These are phyloP conservation scores for Geotrypetes seraphini DNA, from an alignment of 2,797 vertebrate genomes.

Conservation along the genomic window DNA sequence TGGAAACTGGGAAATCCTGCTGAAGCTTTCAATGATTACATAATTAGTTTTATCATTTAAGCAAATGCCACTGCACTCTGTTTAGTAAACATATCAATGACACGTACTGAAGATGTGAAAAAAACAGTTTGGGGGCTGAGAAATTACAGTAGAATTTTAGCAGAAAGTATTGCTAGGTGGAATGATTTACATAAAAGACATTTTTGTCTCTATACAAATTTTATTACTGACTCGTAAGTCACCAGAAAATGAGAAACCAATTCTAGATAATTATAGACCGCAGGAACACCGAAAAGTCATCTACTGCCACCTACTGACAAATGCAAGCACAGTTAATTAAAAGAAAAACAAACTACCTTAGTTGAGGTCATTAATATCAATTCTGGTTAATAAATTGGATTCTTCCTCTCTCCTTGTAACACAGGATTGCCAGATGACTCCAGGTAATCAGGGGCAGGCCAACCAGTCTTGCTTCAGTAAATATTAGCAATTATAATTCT, in stretches of 20 bases:
- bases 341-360: background rate
- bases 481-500: no score
- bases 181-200: conserved; percentile 1
- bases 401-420: no score
- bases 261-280: accelerated
- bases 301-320: conserved; percentile 47
- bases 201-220: background rate
- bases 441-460: no score
- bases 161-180: background rate
- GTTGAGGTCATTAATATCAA: no score
- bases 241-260: no score
- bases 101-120: conserved; percentile 25
- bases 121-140: conserved; percentile 18
- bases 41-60: no score
- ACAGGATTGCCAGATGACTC: no score
- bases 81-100: background rate
- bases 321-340: conserved; percentile 3
- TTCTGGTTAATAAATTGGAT: no score
- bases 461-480: no score
- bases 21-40: no score
- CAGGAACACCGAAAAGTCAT: conserved; percentile 23
- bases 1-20: no score
- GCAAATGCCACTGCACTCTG: background rate
- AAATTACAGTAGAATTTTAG: conserved; percentile 10
- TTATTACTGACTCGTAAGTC: no score